Evolutionary conservation across 2,888 invertebrate genomes (phyloP), one percentile per base, ranked within the genome.

Genomic region (Andricus quercusramuli): DNA sequence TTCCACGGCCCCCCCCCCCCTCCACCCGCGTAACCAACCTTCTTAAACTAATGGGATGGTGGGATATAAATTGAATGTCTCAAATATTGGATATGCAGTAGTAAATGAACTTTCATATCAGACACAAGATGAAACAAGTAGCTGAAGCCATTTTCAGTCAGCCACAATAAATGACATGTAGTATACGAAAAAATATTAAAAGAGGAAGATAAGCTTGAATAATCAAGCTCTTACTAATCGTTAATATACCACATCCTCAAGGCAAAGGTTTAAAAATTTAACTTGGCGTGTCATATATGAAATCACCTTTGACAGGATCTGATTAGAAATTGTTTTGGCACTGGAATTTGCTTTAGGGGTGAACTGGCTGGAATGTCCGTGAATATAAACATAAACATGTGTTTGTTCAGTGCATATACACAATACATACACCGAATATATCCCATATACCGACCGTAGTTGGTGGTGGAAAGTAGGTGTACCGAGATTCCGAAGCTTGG

Each of bases 261-360:
- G n/a, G n/a, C 41, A 1, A 41, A 44, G 1, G 9, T 11, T 15
- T n/a, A 29, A 29, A 47, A 47, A 68, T 68, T 68, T 47, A 15
- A 17, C 25, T 22, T 17, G 47, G 51, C 29, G 25, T 74, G 32
- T 20, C 32, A 32, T 51, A 51, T 5, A 68, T 74, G 29, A 74
- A 29, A n/a, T 51, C 47, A 20, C 56, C 32, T 74, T 74, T 51
- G 70, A 56, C 29, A 74, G 51, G 51, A 74, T 51, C 56, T 32
- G 70, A 74, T 74, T 56, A 32, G 32, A 74, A 74, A 74, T 74
- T 74, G 74, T 56, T 56, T 29, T 74, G 56, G 56, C 32, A 56
- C 51, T 74, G 74, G 74, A 74, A 74, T 74, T 74, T 51, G 51
- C 51, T 74, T 56, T 74, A 56, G 51, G n/a, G 32, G n/a, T 47